phyloP scores from a whole-genome alignment of 2,888 invertebrate genomes.

The Dusona sp. region DNA sequence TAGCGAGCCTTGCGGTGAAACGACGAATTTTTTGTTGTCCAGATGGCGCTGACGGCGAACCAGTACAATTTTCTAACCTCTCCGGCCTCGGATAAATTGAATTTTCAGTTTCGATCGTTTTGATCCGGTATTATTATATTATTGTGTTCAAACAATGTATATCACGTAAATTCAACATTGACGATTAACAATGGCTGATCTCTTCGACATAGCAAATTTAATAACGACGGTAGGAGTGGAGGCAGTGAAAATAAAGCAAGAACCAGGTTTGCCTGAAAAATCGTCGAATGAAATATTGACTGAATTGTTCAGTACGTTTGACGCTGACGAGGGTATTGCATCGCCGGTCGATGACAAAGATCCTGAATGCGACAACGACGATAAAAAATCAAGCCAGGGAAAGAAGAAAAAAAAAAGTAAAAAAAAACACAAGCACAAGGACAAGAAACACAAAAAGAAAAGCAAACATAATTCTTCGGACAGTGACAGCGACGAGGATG shows the following conservation, averaged over 20 bases:
- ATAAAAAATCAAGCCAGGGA: slow-evolving; percentile 64
- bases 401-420: slow-evolving; percentile 80
- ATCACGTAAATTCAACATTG: neutral
- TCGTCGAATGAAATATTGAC: slow-evolving; percentile 93
- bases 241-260: slow-evolving; percentile 82
- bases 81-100: neutral
- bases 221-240: slow-evolving; percentile 83
- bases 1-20: neutral
- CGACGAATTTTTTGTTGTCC: neutral
- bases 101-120: neutral
- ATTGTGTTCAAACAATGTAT: slow-evolving; percentile 1
- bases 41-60: neutral
- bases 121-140: neutral
- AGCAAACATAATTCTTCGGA: slow-evolving; percentile 84
- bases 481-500: slow-evolving; percentile 78
- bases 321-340: slow-evolving; percentile 84
- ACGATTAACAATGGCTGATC: slow-evolving; percentile 77
- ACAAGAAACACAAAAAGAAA: slow-evolving; percentile 85
- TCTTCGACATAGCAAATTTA: slow-evolving; percentile 83
- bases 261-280: slow-evolving; percentile 85
- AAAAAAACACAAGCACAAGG: slow-evolving; percentile 86
- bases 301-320: slow-evolving; percentile 91
- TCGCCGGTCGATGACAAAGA: slow-evolving; percentile 66
- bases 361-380: slow-evolving; percentile 80
- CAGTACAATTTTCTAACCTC: neutral